These are phyloP conservation scores for Epsilonema sp. DNA, from an alignment of 2,888 invertebrate species.

Conservation along the genomic window DNA sequence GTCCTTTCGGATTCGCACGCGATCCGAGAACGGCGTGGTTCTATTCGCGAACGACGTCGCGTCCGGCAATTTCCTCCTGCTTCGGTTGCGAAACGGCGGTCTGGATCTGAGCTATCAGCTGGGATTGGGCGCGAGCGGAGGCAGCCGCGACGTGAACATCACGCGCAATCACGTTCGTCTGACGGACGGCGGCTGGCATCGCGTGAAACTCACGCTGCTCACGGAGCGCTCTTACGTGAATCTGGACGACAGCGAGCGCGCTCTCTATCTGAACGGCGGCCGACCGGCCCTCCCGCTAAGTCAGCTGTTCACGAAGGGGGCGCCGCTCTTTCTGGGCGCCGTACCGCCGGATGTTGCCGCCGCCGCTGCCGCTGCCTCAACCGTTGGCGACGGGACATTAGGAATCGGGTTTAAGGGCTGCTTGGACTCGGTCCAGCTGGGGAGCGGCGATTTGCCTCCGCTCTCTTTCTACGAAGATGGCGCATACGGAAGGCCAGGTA, in stretches of 20 bases:
- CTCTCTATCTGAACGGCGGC: not conserved
- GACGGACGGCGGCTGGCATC: not conserved
- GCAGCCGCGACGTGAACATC: not conserved
- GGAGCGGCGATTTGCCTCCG: not conserved
- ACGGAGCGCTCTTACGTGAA: not conserved
- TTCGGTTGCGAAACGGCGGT: not conserved
- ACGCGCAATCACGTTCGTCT: not conserved
- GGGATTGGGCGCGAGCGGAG: not conserved
- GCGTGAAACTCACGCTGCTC: constrained; percentile 1
- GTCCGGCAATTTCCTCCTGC: not conserved
- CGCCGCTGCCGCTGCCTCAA: not conserved
- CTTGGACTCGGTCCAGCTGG: not conserved
- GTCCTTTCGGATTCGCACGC: constrained; percentile 1
- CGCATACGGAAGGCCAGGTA: not conserved
- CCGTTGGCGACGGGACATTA: not conserved
- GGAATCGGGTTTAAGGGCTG: too few species aligned
- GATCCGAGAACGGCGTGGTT: not conserved
- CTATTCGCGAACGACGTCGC: not conserved
- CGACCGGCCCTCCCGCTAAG: constrained; percentile 1
- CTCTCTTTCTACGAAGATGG: not conserved
- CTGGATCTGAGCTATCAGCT: not conserved
- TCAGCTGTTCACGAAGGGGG: not conserved
- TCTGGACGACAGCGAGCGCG: not conserved
- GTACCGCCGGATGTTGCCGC: too few species aligned
- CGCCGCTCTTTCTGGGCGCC: not conserved